Base-by-base conservation (phyloP, 2,797 vertebrate genomes). In the Poecilia picta region DNA sequence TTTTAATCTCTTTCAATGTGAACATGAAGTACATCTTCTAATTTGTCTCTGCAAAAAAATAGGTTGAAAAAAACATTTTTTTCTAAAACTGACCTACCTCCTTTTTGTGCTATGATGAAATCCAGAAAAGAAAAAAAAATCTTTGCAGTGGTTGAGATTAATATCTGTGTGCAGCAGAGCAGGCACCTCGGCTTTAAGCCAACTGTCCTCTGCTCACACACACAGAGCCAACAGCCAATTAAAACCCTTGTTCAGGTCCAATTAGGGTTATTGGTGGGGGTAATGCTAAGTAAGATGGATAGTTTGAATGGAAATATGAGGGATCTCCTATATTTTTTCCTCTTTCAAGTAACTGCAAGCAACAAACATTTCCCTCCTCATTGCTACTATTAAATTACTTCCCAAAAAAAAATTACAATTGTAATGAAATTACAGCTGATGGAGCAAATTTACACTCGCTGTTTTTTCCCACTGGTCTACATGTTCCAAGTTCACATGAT, bases 81-180 rank as follows among this genome's bases (percentile, higher is more conserved):
- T 43, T 71, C 71, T 66, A 11, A n/a, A 84, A 66, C 1, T 78
- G 39, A 55, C 81, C 47, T 72, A 55, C 81, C 47, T 72, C 33
- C 81, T 76, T 68, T 81, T 51, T 70, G 51, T 81, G 64, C 64
- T 72, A 84, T 82, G 80, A 82, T 85, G 43, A 86, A 85, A 87
- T 89, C 79, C 20, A 76, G 71, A n/a, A 10, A 55, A n/a, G 79
- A 84, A 15, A 66, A 75, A 47, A 36, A 66, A 5, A 88, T 82
- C 68, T 84, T 74, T 53, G 76, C 85, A 83, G 82, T 62, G 49
- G 82, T 81, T 84, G 66, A 91, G 87, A 91, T 90, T 89, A 93
- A 92, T 85, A 85, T 85, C 83, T 86, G 88, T 92, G 93, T 90
- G 91, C 88, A 89, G 90, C 87, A 81, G 91, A 93, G 89, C 91